A percentile compares a stretch with the other conserved stretches of the same genome.
Evolutionary conservation across 2,797 vertebrate genomes (phyloP).

Genomic region (Poecilia picta): DNA sequence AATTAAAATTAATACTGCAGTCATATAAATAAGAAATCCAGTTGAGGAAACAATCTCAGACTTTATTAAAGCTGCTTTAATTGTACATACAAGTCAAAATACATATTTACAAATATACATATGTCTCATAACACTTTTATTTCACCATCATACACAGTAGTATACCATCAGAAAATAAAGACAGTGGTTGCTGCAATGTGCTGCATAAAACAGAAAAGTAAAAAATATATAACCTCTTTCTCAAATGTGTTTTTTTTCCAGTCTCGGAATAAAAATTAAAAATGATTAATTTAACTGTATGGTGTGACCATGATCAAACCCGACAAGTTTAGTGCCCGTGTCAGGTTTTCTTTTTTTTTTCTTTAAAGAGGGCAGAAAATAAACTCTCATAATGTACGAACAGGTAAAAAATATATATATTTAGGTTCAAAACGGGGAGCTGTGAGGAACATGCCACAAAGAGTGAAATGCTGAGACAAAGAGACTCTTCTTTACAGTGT

Average conservation of each 20-base stretch:
- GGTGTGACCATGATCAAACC: conserved; percentile 46
- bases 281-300: conserved; percentile 51
- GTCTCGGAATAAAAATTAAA: conserved; percentile 52
- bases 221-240: conserved; percentile 68
- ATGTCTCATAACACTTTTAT: conserved; percentile 69
- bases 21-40: neutral
- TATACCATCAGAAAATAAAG: conserved; percentile 81
- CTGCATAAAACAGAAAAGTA: conserved; percentile 83
- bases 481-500: conserved; percentile 58
- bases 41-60: conserved; percentile 70
- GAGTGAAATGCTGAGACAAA: conserved; percentile 40
- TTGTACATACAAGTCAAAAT: conserved; percentile 86
- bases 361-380: conserved; percentile 57
- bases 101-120: conserved; percentile 86
- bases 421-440: conserved; percentile 21
- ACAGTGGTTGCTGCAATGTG: conserved; percentile 80
- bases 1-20: neutral
- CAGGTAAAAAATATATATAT: conserved; percentile 41
- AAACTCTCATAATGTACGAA: conserved; percentile 55
- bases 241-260: conserved; percentile 31
- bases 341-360: conserved; percentile 30
- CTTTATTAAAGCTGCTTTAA: conserved; percentile 88
- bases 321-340: conserved; percentile 63
- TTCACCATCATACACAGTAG: conserved; percentile 72
- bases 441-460: conserved; percentile 60